These are phyloP conservation scores for Arctocebus calabarensis DNA, from an alignment of 2,797 vertebrate species.

Conservation along the genomic window DNA sequence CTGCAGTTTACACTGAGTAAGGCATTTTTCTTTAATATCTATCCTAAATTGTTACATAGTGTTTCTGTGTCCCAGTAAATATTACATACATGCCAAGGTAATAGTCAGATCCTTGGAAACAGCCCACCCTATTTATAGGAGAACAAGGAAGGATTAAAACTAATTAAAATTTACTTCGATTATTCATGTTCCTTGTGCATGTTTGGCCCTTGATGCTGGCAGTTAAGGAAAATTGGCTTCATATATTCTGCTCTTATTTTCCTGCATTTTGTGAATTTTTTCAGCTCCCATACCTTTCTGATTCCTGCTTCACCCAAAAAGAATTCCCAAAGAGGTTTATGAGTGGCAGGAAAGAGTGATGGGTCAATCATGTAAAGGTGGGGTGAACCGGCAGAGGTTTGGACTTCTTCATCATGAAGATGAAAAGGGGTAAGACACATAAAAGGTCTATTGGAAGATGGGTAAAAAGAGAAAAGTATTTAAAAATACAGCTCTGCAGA, in stretches of 20 bases:
- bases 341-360: not conserved
- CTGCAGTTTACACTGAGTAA: constrained; percentile 64
- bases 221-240: constrained; percentile 56
- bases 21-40: constrained; percentile 78
- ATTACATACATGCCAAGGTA: constrained; percentile 66
- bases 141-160: constrained; percentile 75
- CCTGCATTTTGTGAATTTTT: constrained; percentile 27
- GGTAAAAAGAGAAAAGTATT: not conserved
- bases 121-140: constrained; percentile 69
- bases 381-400: not conserved
- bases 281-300: not conserved
- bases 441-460: too few relatives aligned
- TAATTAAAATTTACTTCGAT: constrained; percentile 79
- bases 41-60: constrained; percentile 76
- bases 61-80: constrained; percentile 74
- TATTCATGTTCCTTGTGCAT: constrained; percentile 63
- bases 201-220: constrained; percentile 51
- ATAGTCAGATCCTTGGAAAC: constrained; percentile 76
- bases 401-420: not conserved
- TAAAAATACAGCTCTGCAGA: constrained; percentile 21
- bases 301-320: not conserved
- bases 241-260: constrained; percentile 33
- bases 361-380: not conserved
- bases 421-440: too few relatives aligned
- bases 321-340: not conserved